These are phyloP conservation scores for Darevskia nairensis DNA, from an alignment of 2,797 vertebrate genomes.

Conservation along the genomic window DNA sequence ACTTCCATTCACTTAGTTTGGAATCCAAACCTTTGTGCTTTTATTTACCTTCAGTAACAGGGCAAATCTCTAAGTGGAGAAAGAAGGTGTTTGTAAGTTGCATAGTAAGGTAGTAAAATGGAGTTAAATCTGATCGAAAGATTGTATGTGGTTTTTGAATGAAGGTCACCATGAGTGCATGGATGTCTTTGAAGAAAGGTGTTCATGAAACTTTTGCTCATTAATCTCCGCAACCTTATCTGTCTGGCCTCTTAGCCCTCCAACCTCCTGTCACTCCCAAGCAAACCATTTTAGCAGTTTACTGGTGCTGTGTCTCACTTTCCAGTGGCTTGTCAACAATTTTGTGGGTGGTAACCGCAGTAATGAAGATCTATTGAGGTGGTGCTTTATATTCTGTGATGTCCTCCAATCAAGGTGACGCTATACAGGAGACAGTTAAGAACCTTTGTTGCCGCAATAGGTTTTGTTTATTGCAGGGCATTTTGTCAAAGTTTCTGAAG, in stretches of 20 bases:
- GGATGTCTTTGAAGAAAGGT: not conserved
- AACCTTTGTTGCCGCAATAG: not conserved
- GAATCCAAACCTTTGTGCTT: not conserved
- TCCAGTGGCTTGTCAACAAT: slow-evolving; percentile 28
- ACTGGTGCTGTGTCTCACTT: not conserved
- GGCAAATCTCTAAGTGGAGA: not conserved
- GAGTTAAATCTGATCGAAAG: not conserved
- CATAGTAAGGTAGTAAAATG: not conserved
- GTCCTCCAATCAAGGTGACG: not conserved
- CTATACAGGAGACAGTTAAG: not conserved
- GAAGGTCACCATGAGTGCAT: fast-evolving
- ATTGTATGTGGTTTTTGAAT: not conserved
- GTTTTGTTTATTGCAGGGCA: slow-evolving; percentile 14
- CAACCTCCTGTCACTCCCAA: not conserved
- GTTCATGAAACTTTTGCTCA: not conserved
- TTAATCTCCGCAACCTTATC: not conserved
- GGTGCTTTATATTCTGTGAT: slow-evolving; percentile 18
- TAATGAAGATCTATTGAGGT: slow-evolving; percentile 14
- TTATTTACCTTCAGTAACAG: not conserved
- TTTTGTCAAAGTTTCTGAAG: slow-evolving; percentile 37
- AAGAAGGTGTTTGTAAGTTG: not conserved
- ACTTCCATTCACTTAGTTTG: not conserved
- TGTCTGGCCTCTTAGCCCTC: not conserved
- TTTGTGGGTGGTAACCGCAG: slow-evolving; percentile 19
- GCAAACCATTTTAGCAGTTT: not conserved